Evolutionary conservation across 2,113 vertebrate genomes (phyloP).

Genomic region (Heloderma charlesbogerti): DNA sequence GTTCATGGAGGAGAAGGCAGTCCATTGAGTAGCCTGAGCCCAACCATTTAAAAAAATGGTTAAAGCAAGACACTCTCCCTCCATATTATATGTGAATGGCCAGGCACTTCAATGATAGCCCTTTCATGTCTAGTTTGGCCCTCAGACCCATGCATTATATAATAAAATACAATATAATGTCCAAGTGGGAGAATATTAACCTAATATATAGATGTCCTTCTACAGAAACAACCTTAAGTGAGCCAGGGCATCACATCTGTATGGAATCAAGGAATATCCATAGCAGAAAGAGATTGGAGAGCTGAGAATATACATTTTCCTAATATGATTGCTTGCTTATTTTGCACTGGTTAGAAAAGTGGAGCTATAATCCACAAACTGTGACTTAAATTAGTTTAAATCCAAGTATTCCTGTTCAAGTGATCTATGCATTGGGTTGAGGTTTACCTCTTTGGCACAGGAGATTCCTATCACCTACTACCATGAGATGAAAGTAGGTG

Average conservation of each 20-base stretch:
- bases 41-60: background rate
- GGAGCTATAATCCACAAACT: background rate
- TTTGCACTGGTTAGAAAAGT: background rate
- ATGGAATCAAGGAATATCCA: background rate
- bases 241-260: background rate
- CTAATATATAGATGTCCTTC: background rate
- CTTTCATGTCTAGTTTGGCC: background rate
- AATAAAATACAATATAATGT: background rate
- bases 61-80: background rate
- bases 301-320: background rate
- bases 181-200: background rate
- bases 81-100: background rate
- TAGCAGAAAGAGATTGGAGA: background rate
- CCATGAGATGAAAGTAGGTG: background rate
- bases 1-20: background rate
- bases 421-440: background rate
- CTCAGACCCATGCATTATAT: background rate
- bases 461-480: background rate
- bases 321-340: background rate
- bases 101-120: background rate
- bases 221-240: background rate
- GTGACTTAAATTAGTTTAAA: background rate
- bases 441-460: background rate
- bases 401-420: background rate
- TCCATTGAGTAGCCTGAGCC: too few relatives aligned